Evolutionary conservation across 1,140 invertebrate species (phyloP).

Genomic region (Drosophila nannoptera): DNA sequence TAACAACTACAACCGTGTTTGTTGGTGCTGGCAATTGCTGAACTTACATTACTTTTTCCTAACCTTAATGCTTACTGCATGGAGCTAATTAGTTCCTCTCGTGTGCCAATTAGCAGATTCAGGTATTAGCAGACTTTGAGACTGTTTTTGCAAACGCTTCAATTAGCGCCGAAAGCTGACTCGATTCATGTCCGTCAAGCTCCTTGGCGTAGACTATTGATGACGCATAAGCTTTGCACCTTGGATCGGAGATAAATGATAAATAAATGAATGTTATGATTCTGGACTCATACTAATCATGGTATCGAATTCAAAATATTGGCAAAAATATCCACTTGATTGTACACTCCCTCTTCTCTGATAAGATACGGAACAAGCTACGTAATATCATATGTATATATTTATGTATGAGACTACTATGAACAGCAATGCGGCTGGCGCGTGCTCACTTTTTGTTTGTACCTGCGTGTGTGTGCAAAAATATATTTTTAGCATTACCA

Average conservation of each 20-base stretch:
- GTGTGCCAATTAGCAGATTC: slow-evolving; percentile 18
- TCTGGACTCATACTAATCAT: too few relatives aligned
- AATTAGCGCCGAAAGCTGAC: slow-evolving; percentile 13
- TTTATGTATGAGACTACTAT: not conserved
- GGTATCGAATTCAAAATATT: too few relatives aligned
- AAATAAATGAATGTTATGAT: too few relatives aligned
- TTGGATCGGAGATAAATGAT: too few relatives aligned
- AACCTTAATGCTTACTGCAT: not conserved
- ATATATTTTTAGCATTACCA: slow-evolving; percentile 17
- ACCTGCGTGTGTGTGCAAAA: not conserved
- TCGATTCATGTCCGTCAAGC: not conserved
- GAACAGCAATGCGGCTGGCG: slow-evolving; percentile 20
- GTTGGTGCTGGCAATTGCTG: too few relatives aligned
- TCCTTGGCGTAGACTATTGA: slow-evolving; percentile 6
- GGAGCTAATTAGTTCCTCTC: slow-evolving; percentile 3
- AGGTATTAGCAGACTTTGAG: slow-evolving; percentile 12
- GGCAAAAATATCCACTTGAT: too few relatives aligned
- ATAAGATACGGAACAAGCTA: not conserved
- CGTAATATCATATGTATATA: slow-evolving; percentile 10
- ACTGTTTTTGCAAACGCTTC: slow-evolving; percentile 19
- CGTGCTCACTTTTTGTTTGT: slow-evolving; percentile 10
- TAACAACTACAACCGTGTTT: too few relatives aligned
- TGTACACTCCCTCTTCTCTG: not conserved
- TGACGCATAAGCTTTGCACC: slow-evolving; percentile 8
- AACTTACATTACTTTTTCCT: too few relatives aligned